Evolutionary conservation across 2,113 vertebrate species (phyloP), one percentile per base, ranked within the genome.

Genomic region (Oceanites oceanicus): DNA sequence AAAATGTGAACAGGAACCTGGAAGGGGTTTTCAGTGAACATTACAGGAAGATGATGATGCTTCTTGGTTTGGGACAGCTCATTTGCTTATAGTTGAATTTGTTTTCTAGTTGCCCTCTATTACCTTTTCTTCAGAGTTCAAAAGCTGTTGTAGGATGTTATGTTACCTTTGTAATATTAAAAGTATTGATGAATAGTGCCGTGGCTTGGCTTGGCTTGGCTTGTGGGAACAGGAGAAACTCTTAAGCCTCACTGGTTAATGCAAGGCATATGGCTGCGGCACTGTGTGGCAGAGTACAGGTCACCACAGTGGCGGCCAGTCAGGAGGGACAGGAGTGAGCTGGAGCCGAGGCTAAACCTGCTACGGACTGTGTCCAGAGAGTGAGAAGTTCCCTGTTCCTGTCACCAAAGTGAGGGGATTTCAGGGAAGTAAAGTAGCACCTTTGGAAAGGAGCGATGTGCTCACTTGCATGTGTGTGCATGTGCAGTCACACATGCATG

Each of bases 281-380:
- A 10, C 20, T 27, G 44, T 55, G 52, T 92, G 88, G 38, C 11
- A n/a, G 30, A 75, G 11, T 38, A n/a, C 72, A 53, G 62, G 45
- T 76, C 62, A 38, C 38, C 3, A 0, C 32, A 34, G 79, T 62
- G 75, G 13, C 68, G 83, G 83, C 79, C 32, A 26, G 76, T 40
- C 19, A 21, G 20, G 59, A 73, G 53, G 38, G 59, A 61, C 56
- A 53, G 49, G 27, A 93, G 30, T 27, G 62, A 77, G 3, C 65
- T 78, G 68, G 52, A 92, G 55, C 52, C 1, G 4, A 80, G 87
- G 25, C 42, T 81, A 42, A 71, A 63, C 22, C 38, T 50, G 29
- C 59, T 71, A 2, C 3, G 2, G n/a, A 17, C 20, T 0, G 0
- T 58, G 12, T 36, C 30, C 30, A 56, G 56, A 52, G 66, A 6